Evolutionary conservation across 2,888 invertebrate species (phyloP), one percentile per base, ranked within the genome.

Genomic region (Diaperis boleti): DNA sequence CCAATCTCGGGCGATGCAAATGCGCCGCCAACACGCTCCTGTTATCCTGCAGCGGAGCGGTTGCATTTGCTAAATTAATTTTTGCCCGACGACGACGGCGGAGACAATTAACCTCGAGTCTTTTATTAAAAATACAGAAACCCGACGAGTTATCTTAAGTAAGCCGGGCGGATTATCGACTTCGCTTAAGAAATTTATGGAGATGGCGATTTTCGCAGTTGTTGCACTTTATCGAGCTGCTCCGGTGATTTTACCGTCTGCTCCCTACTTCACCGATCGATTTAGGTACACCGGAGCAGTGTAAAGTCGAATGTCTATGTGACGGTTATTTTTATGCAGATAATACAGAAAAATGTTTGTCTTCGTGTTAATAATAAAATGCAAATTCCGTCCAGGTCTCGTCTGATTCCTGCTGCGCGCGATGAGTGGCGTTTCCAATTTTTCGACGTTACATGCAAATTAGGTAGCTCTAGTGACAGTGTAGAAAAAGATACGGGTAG

Each of bases 21-120:
- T 54, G 47, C 47, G 55, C 17, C 54, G 15, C n/a, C 13, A 52
- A 42, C 15, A 54, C 42, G 15, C 54, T 41, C 20, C 18, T 31
- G 11, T 26, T 15, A 22, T 49, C 33, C 17, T 42, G 54, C 54
- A 42, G 18, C 54, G 29, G 17, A 42, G 18, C 54, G 29, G 17
- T 42, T 41, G 42, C 54, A 54, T 54, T 54, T 54, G 31, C 29
- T 14, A 42, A 54, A 54, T 54, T 54, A 54, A 54, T 54, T 54
- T 54, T 54, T 54, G n/a, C n/a, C 37, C 15, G 35, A 7, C 41
- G 31, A 29, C 6, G 17, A n/a, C n/a, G n/a, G n/a, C n/a, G n/a
- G 10, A n/a, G 14, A 37, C 18, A 45, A 45, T 45, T 45, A 45
- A 45, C 45, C 10, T 8, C 15, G 15, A n/a, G 1, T 13, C 14